phyloP scores from a whole-genome alignment of 1,140 invertebrate genomes.

The Bombus ignitus region DNA sequence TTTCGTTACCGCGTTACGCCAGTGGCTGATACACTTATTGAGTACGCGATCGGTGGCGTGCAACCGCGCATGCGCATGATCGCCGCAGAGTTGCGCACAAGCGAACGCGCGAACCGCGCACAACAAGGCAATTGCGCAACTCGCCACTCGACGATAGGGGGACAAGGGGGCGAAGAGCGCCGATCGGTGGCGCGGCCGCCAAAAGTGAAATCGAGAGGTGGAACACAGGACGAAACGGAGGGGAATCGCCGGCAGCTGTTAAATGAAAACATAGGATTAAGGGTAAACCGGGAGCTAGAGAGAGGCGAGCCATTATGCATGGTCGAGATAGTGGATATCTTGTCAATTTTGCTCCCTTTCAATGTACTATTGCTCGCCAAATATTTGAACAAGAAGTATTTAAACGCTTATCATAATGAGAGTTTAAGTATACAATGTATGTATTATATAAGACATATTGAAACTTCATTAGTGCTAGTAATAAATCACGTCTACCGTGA shows the following conservation, averaged over 20 bases:
- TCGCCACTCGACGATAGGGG: conserved; percentile 46
- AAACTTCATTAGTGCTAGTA: too few relatives aligned
- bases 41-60: conserved; percentile 11
- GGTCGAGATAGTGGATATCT: too few relatives aligned
- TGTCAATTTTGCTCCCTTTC: background rate
- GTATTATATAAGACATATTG: too few relatives aligned
- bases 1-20: background rate
- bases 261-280: conserved; percentile 36
- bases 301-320: background rate
- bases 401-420: too few relatives aligned
- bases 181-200: conserved; percentile 68
- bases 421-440: too few relatives aligned
- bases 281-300: conserved; percentile 25
- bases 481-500: too few relatives aligned
- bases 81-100: background rate
- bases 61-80: conserved; percentile 2
- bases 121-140: conserved; percentile 26
- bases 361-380: too few relatives aligned
- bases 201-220: conserved; percentile 79
- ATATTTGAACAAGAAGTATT: too few relatives aligned
- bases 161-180: conserved; percentile 17
- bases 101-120: conserved; percentile 37
- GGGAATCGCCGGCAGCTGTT: conserved; percentile 34
- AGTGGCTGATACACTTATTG: conserved; percentile 39
- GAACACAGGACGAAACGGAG: conserved; percentile 61